Conservation (phyloP, 2,113 vertebrate genomes). For the Takifugu bimaculatus region DNA sequence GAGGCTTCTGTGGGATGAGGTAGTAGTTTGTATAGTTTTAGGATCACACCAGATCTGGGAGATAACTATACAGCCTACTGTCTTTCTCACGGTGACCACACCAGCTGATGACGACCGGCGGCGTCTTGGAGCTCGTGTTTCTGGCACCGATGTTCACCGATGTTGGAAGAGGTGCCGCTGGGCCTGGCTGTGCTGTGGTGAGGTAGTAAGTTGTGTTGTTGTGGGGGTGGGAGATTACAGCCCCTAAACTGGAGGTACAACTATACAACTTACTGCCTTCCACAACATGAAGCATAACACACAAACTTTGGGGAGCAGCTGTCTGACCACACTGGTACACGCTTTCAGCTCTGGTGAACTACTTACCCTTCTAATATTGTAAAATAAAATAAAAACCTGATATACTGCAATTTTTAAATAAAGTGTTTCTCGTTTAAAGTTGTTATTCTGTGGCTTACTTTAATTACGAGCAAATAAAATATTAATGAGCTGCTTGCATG, state of each 20-base stretch:
- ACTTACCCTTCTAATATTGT: background rate
- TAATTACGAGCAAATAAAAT: too few species aligned
- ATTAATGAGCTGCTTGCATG: too few species aligned
- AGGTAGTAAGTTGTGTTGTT: constrained; percentile 91
- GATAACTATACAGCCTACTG: constrained; percentile 98
- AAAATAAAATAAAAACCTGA: background rate
- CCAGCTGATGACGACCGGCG: background rate
- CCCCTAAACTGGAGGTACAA: constrained; percentile 80
- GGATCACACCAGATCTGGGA: constrained; percentile 95
- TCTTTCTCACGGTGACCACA: constrained; percentile 84
- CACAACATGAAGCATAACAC: constrained; percentile 42
- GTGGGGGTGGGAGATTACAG: constrained; percentile 73
- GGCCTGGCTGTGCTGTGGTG: constrained; percentile 61
- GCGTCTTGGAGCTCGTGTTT: background rate
- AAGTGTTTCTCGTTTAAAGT: background rate
- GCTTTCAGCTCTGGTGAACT: background rate
- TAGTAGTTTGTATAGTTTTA: constrained; percentile 99
- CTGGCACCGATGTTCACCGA: background rate
- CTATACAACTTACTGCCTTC: constrained; percentile 87
- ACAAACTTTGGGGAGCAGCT: background rate
- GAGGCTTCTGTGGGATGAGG: constrained; percentile 84
- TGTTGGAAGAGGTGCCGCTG: too few species aligned
- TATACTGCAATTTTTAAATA: too few species aligned
- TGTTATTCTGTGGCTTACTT: background rate
- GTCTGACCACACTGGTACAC: background rate